Evolutionary conservation across 2,888 invertebrate species (phyloP).

Genomic region (Tetranychus truncatus): DNA sequence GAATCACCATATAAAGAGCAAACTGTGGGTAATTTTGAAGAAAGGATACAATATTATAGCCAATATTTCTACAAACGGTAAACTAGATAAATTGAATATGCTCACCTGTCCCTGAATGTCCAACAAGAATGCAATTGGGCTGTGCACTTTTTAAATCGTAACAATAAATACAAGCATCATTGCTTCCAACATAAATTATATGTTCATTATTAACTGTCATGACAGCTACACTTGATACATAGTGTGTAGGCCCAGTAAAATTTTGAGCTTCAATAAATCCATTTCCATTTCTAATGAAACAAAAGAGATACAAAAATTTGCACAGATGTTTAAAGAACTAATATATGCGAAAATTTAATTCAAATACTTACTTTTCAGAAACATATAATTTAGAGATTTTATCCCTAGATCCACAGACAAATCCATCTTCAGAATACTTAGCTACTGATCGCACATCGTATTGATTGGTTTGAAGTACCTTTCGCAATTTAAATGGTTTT

Average conservation of each 20-base stretch:
- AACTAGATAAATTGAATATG: neutral
- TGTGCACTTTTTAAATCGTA: constrained; percentile 51
- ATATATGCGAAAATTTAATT: neutral
- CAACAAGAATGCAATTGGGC: constrained; percentile 50
- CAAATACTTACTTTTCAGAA: constrained; percentile 11
- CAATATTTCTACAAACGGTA: too few relatives aligned
- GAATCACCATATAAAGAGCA: constrained; percentile 34
- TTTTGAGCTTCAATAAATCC: constrained; percentile 11
- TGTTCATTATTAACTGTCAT: constrained; percentile 53
- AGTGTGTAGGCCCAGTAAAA: constrained; percentile 55
- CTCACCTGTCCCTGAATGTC: constrained; percentile 53
- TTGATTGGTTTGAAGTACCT: constrained; percentile 41
- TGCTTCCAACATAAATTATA: constrained; percentile 67
- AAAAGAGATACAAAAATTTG: too few relatives aligned
- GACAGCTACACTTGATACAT: constrained; percentile 61
- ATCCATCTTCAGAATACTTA: constrained; percentile 40
- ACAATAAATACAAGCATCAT: constrained; percentile 62
- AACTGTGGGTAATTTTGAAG: constrained; percentile 31
- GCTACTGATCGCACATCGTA: constrained; percentile 64
- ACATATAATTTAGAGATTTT: constrained; percentile 12
- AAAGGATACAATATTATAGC: neutral
- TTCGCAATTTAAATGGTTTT: constrained; percentile 9
- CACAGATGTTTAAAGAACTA: neutral
- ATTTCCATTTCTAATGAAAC: constrained; percentile 7
- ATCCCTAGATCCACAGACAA: constrained; percentile 74